Base-by-base conservation (phyloP, 1,140 invertebrate species). In the Drosophila nigromelanica region DNA sequence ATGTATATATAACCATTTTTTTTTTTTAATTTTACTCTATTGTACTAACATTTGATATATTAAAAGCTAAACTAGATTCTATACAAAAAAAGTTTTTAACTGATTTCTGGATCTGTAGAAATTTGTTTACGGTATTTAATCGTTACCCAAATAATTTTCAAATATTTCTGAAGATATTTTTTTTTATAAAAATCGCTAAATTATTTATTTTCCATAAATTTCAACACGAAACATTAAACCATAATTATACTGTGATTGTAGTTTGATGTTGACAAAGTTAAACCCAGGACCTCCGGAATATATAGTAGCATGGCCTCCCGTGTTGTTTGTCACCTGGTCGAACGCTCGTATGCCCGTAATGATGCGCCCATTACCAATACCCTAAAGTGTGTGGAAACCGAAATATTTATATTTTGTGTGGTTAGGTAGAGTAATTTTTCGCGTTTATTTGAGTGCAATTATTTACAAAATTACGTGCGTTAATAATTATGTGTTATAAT, bases 291-390 rank as follows among this genome's bases (percentile, higher is more conserved):
- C 93, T 68, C 93, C 93, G 4, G 66, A 72, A 8, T 92, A n/a
- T 4, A 93, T 68, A 14, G 71, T 92, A 0, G 92, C 92, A 68
- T 92, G 93, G 1, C 94, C 94, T 3, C 93, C 93, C 35, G 92
- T 93, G 21, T 92, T 94, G 35, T 93, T 93, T 12, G 68, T 93
- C 30, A 93, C 93, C 61, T 93, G 93, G 45, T 94, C 94, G 4
- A 93, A 90, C 10, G 92, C 93, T 27, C 93, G 91, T 40, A 94
- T 78, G 21, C 93, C 91, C 35, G 92, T 93, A 24, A 94, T 93
- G 40, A 79, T 92, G 3, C 82, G 86, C 48, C 86, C 86, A 73
- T 90, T 90, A 69, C 82, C 82, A 63, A 80, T 78, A 54, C 86
- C 86, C 86, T 90, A 47, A 39, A 68, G 73, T 73, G 43, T 62